Evolutionary conservation across 2,113 vertebrate species (phyloP).

Genomic region (Calonectris borealis): DNA sequence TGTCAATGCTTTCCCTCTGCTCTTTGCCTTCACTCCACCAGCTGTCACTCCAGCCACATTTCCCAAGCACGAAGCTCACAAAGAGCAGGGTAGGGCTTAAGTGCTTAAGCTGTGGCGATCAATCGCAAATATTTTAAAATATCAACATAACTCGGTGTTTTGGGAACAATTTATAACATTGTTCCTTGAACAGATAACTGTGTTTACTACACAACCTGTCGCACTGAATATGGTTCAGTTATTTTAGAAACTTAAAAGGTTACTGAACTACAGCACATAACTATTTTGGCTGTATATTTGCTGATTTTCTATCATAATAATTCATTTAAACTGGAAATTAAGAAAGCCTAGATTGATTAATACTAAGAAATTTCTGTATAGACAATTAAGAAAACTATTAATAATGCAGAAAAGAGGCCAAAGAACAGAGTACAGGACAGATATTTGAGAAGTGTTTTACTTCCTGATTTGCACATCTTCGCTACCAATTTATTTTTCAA

Average conservation of each 20-base stretch:
- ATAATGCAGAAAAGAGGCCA: neutral
- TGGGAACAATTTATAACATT: neutral
- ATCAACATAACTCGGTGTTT: neutral
- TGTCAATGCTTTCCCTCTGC: neutral
- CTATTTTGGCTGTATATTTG: neutral
- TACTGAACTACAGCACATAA: neutral
- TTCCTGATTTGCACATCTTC: neutral
- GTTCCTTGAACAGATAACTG: neutral
- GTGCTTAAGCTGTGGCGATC: neutral
- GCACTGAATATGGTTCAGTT: neutral
- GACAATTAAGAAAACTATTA: neutral
- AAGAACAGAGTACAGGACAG: neutral
- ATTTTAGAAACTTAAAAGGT: neutral
- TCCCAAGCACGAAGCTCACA: constrained; percentile 21
- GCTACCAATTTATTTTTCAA: neutral
- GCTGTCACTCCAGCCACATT: constrained; percentile 30
- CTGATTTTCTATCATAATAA: neutral
- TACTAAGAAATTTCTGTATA: neutral
- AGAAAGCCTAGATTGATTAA: neutral
- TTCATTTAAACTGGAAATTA: neutral
- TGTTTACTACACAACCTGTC: neutral
- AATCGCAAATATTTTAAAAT: neutral
- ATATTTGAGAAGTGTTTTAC: neutral
- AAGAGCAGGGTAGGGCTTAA: constrained; percentile 3
- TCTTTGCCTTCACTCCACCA: neutral